Base-by-base conservation (phyloP, 2,888 invertebrate genomes). In the Sinotaia quadrata region DNA sequence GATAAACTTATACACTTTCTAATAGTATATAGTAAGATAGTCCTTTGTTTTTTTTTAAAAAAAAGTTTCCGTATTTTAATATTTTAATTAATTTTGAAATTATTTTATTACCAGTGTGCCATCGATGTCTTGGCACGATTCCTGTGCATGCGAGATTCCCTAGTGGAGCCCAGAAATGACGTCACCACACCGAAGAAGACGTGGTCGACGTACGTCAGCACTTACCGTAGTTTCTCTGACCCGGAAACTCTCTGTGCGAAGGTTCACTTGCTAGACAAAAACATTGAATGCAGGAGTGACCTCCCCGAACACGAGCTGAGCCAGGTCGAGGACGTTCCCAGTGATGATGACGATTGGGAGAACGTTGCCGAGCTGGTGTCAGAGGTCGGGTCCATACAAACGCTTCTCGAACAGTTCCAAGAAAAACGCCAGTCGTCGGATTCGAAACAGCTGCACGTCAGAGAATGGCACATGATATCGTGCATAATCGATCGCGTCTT, bases 391-490 rank as follows among this genome's bases (percentile, higher is more conserved):
- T 58, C 62, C 31, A 67, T 68, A 31, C 56, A 59, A n/a, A 69
- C 74, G 51, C n/a, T 62, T 52, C 33, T 71, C 68, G 70, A 68
- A 33, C 59, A 59, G 4, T 41, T 65, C 36, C 33, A 58, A 34
- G 57, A 36, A 29, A 7, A 18, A n/a, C 81, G 83, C 61, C 75
- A 76, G 4, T 76, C 75, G 29, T 65, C 74, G 41, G 85, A 85
- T 54, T 66, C 71, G 29, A 80, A 78, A 51, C 76, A 81, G 27
- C 81, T 78, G 58, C 75, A 80, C 52, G 67, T 84, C 31, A 67
- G 81, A 31, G 86, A 86, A 51, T 86, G 86, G 86, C 77, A 82
- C 60, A 79, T 84, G 29, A 85, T 86, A 31, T 83, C 84, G 37
- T 81, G 83, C 61, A 81, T 85, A 5, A 78, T 84, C 4, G 86